Evolutionary conservation across 2,888 invertebrate species (phyloP), one percentile per base, ranked within the genome.

Genomic region (Drosophila bunnanda): DNA sequence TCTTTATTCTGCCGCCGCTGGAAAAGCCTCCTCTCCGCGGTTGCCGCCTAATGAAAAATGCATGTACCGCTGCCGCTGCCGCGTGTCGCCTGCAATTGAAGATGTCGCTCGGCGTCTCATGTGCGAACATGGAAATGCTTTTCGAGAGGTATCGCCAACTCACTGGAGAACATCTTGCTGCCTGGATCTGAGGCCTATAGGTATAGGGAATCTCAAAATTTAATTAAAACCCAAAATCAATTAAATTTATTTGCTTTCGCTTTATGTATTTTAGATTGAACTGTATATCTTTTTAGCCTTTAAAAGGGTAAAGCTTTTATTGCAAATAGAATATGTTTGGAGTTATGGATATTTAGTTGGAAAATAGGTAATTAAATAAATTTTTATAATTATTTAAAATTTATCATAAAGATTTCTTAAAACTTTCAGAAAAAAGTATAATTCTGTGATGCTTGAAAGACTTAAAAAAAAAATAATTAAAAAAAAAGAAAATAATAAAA

Each of bases 221-320:
- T 75, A 75, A 83, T 82, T 86, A 78, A 80, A 78, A 48, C 30
- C 44, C 44, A 32, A 64, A 74, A 74, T 79, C 71, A 82, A 72
- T 46, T n/a, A 46, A 0, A 2, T 6, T 30, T 17, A 12, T 28
- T n/a, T 28, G n/a, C 28, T n/a, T n/a, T 10, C n/a, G 17, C 7
- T 46, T 46, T n/a, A n/a, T 34, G 13, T n/a, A n/a, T 28, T 46
- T 28, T n/a, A 8, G 7, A 30, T 30, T 48, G 12, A 17, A 28
- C 4, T 12, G 0, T 1, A 4, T 25, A 5, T 2, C 6, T 41
- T 4, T 20, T 2, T 3, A n/a, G 10, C 3, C 4, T 13, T 7
- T 22, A 1, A 1, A 17, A 12, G 0, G 0, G 2, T 46, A n/a
- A 1, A 15, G 22, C 5, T 46, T n/a, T 0, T n/a, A 3, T 28